Base-by-base conservation (phyloP, 2,797 vertebrate species). In the Melanotaenia trifasciata region DNA sequence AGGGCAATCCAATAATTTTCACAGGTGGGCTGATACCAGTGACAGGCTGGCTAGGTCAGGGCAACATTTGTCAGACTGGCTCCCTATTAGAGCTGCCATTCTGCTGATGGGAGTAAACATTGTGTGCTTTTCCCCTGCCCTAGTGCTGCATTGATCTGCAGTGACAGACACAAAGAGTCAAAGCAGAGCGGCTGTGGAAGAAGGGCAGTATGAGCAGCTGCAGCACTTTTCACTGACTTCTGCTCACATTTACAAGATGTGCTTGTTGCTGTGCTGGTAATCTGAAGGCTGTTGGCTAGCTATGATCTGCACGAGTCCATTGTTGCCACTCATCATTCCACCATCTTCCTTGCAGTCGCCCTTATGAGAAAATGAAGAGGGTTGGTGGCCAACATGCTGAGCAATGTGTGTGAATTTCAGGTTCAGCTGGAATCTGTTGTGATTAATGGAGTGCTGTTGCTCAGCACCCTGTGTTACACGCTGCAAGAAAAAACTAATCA, bases 121-220 rank as follows among this genome's bases (percentile, higher is more conserved):
- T 69, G 67, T 89, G 88, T 89, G 83, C 85, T 73, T 74, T 79
- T 51, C 66, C 65, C 51, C 62, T 22, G 11, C 32, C 73, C 40
- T 8, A 3, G 62, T 59, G 63, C 80, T 30, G 79, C 85, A 92
- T 90, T n/a, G 78, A 91, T 85, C 82, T 4, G 51, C 76, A 78
- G 78, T 53, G 78, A 79, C 74, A 83, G 73, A 64, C 70, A 64
- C 69, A 81, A 58, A 53, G 68, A 67, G 67, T 22, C 71, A 68
- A 38, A 57, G 67, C 69, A 64, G 24, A n/a, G 28, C 72, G 66
- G 69, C 61, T 24, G 40, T 76, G 50, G 72, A 75, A 70, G 50
- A 67, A 3, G 45, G 53, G 67, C 58, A 59, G 75, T 16, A 67
- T 63, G 75, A 65, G 64, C 68, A 84, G 76, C 74, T 65, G 69